A percentile compares a stretch with the other conserved stretches of the same genome.
phyloP scores from a whole-genome alignment of 2,113 vertebrate species.

The Tachycineta bicolor region DNA sequence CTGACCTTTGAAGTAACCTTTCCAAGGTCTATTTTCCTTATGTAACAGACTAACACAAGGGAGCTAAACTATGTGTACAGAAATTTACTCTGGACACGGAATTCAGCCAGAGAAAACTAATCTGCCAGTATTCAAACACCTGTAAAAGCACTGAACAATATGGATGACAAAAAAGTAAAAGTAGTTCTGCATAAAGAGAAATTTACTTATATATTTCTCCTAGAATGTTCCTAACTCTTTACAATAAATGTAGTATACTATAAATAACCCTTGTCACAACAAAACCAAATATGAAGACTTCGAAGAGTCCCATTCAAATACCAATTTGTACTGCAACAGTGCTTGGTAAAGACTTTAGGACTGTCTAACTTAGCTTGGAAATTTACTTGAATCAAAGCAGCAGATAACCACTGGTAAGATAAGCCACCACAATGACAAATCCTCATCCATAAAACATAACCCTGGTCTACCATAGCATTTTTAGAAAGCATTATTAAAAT shows the following conservation, averaged over 20 bases:
- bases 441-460: background rate
- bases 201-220: background rate
- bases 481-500: background rate
- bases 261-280: background rate
- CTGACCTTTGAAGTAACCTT: constrained; percentile 31
- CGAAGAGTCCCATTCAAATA: background rate
- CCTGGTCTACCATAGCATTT: background rate
- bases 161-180: background rate
- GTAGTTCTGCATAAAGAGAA: background rate
- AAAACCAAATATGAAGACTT: background rate
- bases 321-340: background rate
- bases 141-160: constrained; percentile 56
- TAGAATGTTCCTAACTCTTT: background rate
- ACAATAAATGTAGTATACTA: background rate
- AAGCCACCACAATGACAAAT: background rate
- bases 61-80: constrained; percentile 44
- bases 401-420: background rate
- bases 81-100: constrained; percentile 49
- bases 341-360: background rate
- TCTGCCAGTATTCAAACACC: constrained; percentile 42
- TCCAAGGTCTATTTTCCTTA: constrained; percentile 47
- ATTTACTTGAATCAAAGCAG: background rate
- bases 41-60: constrained; percentile 39
- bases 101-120: constrained; percentile 62
- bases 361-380: background rate